Conservation (phyloP, 1,140 invertebrate genomes). For the Ostrea denselamellosa region DNA sequence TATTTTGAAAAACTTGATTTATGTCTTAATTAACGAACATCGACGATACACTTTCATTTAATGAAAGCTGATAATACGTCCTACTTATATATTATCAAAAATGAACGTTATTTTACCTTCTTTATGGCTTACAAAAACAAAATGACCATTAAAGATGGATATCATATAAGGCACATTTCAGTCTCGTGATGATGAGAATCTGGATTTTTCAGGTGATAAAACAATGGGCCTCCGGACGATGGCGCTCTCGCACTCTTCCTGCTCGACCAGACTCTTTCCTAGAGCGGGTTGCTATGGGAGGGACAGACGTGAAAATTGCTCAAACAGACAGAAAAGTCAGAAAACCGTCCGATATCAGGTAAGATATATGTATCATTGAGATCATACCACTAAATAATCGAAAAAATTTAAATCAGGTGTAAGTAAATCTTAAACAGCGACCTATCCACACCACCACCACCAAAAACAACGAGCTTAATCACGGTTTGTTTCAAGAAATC, state of each 20-base stretch:
- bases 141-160: background rate
- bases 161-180: too few species aligned
- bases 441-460: background rate
- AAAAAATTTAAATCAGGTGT: too few species aligned
- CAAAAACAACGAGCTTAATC: background rate
- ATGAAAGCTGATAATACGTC: too few species aligned
- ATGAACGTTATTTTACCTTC: background rate
- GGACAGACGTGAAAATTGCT: slow-evolving; percentile 67
- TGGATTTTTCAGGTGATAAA: slow-evolving; percentile 74
- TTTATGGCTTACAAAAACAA: background rate
- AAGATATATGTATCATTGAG: slow-evolving; percentile 33
- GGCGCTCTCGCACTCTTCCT: slow-evolving; percentile 68
- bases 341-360: slow-evolving; percentile 76
- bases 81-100: too few species aligned
- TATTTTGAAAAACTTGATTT: too few species aligned
- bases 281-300: slow-evolving; percentile 81
- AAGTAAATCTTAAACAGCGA: too few species aligned
- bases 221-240: slow-evolving; percentile 78
- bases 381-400: too few species aligned
- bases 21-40: too few species aligned
- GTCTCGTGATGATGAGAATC: background rate
- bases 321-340: slow-evolving; percentile 62
- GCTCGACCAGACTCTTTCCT: slow-evolving; percentile 81
- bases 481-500: background rate
- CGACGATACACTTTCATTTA: too few species aligned